Percentiles rank a stretch among this genome's conserved stretches.
phyloP scores from a whole-genome alignment of 30 jellyfish, hydroid and myxozoan genomes.

The Catostylus mosaicus region DNA sequence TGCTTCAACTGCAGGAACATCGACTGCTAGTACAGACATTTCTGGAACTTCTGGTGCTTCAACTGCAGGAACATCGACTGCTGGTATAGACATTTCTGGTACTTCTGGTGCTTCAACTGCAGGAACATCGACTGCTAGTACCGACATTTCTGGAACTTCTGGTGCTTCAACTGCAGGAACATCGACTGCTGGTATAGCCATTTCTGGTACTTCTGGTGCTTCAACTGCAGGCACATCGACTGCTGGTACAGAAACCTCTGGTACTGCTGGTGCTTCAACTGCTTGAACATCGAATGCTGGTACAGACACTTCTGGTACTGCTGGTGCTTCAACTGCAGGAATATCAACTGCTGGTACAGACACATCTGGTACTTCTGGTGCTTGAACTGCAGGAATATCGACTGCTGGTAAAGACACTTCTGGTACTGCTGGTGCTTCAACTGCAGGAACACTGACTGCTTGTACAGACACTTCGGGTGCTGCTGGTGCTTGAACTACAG shows the following conservation, averaged over 20 bases:
- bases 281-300: neutral
- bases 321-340: neutral
- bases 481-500: constrained; percentile 3
- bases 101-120: neutral
- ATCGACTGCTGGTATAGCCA: neutral
- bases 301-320: neutral
- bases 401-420: neutral
- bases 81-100: neutral
- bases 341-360: neutral
- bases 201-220: neutral
- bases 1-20: neutral
- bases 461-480: neutral
- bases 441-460: neutral
- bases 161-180: constrained; percentile 8
- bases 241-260: neutral
- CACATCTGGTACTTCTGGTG: neutral
- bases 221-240: neutral
- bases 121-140: neutral
- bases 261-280: neutral
- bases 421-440: neutral
- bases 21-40: neutral
- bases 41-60: neutral
- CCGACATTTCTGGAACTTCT: neutral
- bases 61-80: neutral
- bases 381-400: constrained; percentile 1